Base-by-base conservation (phyloP, 2,113 vertebrate species). In the Menidia beryllina region DNA sequence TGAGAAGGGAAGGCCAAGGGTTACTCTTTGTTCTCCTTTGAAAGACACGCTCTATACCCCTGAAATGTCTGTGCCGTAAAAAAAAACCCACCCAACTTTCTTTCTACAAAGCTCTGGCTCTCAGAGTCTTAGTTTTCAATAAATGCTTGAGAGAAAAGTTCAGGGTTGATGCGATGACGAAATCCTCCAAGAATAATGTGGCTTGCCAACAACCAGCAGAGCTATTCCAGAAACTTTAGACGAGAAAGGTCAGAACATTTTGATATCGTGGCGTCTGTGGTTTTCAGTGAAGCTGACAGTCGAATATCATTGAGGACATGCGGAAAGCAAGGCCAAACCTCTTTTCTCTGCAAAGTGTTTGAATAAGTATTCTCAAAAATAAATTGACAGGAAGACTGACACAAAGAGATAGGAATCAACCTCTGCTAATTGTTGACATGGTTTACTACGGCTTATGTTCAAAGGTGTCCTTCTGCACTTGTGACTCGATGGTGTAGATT, bases 11-110 rank as follows among this genome's bases (percentile, higher is more conserved):
- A 17, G 58, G 82, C 79, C 67, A 81, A 34, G 66, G 87, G 87
- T 88, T 71, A 75, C 69, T 72, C 65, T 84, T 84, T 88, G 79
- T 86, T 87, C 84, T 80, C 56, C 55, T 68, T 69, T 79, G 56
- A 87, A 79, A 84, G 69, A 70, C 52, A 53, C 59, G 5, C 13
- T 64, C 67, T 70, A 54, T 39, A 60, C 30, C 25, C 59, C 49
- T 64, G 54, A 83, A 85, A 81, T 34, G 59, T 47, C 55, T 62
- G 7, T 3, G 8, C 57, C 25, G 34, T 84, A 47, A 57, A 69
- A 82, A 67, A 62, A 69, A 82, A 67, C 58, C 51, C 11, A 7
- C 20, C 20, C 23, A 27, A 49, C n/a, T 27, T n/a, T 68, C 63
- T 68, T 45, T 63, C 68, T 26, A 23, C 49, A 58, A 60, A 81